Evolutionary conservation across 1,140 invertebrate species (phyloP).

Genomic region (Hypsibius dujardini): DNA sequence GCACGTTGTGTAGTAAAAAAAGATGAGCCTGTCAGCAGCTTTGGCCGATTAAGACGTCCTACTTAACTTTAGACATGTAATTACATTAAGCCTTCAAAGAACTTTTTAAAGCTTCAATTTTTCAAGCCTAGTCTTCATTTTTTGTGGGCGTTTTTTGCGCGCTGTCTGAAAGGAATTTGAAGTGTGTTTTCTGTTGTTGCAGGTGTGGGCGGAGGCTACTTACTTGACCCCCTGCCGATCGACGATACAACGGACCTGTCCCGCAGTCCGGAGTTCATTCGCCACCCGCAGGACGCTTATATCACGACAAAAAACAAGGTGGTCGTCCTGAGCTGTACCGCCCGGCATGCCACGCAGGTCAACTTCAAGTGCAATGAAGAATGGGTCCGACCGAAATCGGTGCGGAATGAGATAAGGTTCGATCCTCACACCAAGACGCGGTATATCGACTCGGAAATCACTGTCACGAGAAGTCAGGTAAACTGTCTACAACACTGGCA

Average conservation of each 20-base stretch:
- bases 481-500: slow-evolving; percentile 42
- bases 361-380: slow-evolving; percentile 71
- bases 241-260: slow-evolving; percentile 21
- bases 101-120: too few species aligned
- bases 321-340: slow-evolving; percentile 62
- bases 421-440: slow-evolving; percentile 66
- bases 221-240: slow-evolving; percentile 24
- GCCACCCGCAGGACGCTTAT: slow-evolving; percentile 63
- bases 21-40: too few species aligned
- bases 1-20: too few species aligned
- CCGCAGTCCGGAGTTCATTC: slow-evolving; percentile 51
- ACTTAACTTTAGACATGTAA: too few species aligned
- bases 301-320: slow-evolving; percentile 66
- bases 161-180: neutral
- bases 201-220: slow-evolving; percentile 22
- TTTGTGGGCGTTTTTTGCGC: neutral
- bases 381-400: slow-evolving; percentile 41
- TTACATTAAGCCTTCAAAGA: too few species aligned
- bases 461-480: slow-evolving; percentile 66
- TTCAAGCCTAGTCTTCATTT: neutral
- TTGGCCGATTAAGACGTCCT: too few species aligned
- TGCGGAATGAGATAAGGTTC: slow-evolving; percentile 46
- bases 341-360: slow-evolving; percentile 60
- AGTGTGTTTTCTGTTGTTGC: neutral
- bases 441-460: slow-evolving; percentile 63